Evolutionary conservation across 2,797 vertebrate species (phyloP).

Genomic region (Phrynocephalus forsythii): DNA sequence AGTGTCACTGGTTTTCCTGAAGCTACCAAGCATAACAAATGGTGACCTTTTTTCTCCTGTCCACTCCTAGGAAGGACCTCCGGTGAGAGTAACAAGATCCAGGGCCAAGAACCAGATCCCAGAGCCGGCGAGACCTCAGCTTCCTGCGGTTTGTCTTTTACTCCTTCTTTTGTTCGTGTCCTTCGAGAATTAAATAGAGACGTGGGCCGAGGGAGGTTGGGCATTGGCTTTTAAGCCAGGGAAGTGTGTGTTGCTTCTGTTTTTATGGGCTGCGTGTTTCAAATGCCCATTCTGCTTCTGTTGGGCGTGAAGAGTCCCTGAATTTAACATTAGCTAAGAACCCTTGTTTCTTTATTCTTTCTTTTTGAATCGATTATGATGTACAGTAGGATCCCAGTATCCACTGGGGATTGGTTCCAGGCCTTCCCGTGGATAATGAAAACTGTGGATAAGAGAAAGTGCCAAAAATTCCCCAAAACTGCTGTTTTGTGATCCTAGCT

Average conservation of each 20-base stretch:
- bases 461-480: no score
- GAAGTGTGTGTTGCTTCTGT: not conserved
- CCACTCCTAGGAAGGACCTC: slow-evolving; percentile 66
- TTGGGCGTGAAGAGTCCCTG: no score
- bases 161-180: not conserved
- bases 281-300: not conserved
- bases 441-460: no score
- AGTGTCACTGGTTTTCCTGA: not conserved
- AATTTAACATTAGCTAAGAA: not conserved
- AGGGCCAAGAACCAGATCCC: slow-evolving; percentile 72
- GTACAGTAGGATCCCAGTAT: no score
- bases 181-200: not conserved
- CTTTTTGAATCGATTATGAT: not conserved
- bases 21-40: not conserved
- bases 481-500: no score
- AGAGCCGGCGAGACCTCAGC: slow-evolving; percentile 45
- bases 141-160: slow-evolving; percentile 48
- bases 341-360: not conserved
- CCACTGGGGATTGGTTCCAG: no score
- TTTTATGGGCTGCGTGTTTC: not conserved
- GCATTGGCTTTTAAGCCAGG: not conserved
- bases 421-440: no score
- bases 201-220: not conserved
- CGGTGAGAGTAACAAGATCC: slow-evolving; percentile 76
- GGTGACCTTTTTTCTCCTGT: slow-evolving; percentile 37